Percentiles rank a stretch among this genome's conserved stretches.
Evolutionary conservation across 1,140 invertebrate species (phyloP).

Genomic region (Drosophila fuyamai): DNA sequence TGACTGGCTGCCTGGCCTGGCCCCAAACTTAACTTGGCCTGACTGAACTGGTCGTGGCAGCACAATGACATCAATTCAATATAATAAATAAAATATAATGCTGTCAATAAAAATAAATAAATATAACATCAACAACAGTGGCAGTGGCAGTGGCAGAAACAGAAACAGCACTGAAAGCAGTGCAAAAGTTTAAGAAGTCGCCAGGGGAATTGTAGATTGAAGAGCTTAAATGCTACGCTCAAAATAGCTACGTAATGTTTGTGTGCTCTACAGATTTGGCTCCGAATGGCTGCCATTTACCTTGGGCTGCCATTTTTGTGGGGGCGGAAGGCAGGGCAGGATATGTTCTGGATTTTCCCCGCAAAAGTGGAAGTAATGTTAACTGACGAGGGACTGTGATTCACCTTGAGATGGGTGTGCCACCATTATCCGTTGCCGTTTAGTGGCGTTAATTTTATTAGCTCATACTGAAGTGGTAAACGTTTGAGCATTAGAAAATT

Average conservation of each 20-base stretch:
- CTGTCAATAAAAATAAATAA: conserved; percentile 84
- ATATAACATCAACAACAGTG: conserved; percentile 54
- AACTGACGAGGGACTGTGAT: conserved; percentile 34
- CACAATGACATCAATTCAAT: conserved; percentile 82
- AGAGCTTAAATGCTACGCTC: conserved; percentile 75
- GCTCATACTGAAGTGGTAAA: conserved; percentile 2
- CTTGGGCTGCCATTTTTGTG: not conserved
- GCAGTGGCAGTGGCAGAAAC: conserved; percentile 20
- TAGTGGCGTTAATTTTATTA: conserved; percentile 16
- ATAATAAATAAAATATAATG: conserved; percentile 84
- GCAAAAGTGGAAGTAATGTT: conserved; percentile 23
- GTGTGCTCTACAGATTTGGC: conserved; percentile 67
- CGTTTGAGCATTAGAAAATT: conserved; percentile 12
- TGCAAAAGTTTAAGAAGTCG: conserved; percentile 57
- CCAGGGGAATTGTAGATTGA: conserved; percentile 57
- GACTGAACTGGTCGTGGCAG: conserved; percentile 64
- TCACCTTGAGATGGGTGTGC: conserved; percentile 24
- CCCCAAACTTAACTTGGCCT: conserved; percentile 20
- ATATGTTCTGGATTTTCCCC: conserved; percentile 21
- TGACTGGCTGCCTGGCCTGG: conserved; percentile 18
- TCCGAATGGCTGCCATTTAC: conserved; percentile 41
- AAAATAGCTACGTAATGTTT: conserved; percentile 79
- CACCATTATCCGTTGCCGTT: conserved; percentile 31
- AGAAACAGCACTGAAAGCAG: conserved; percentile 34
- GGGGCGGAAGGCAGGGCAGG: conserved; percentile 1